Conservation (phyloP, 2,888 invertebrate species). For the Pristionchus japonicus region DNA sequence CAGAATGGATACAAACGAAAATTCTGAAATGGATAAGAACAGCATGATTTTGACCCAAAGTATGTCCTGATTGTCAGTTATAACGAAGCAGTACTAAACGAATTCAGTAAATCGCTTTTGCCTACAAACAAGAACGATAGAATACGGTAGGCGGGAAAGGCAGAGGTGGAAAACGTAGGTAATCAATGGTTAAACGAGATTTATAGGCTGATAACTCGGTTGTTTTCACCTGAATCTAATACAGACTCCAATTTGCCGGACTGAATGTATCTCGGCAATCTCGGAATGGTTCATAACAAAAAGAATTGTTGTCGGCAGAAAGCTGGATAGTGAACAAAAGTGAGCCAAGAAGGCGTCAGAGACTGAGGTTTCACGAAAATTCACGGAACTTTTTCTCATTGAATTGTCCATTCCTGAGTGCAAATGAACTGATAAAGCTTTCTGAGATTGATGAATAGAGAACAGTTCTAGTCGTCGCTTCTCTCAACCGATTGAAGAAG, state of each 20-base stretch:
- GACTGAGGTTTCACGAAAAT: neutral
- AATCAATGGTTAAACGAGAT: neutral
- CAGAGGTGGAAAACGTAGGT: neutral
- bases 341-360: neutral
- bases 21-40: too few species aligned
- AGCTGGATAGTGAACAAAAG: neutral
- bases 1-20: too few species aligned
- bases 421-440: neutral
- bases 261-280: constrained; percentile 20
- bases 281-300: constrained; percentile 19
- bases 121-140: neutral
- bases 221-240: neutral
- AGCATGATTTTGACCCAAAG: too few species aligned
- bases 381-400: neutral
- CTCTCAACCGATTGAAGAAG: too few species aligned
- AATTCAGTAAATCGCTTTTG: neutral
- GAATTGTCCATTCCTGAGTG: neutral
- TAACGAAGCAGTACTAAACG: neutral
- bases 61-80: too few species aligned
- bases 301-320: neutral
- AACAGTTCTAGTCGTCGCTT: too few species aligned
- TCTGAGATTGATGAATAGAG: too few species aligned
- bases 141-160: neutral
- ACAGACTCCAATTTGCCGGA: constrained; percentile 5
- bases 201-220: too few species aligned